Conservation (phyloP, 2,797 vertebrate species). For the Clarias laeviceps region DNA sequence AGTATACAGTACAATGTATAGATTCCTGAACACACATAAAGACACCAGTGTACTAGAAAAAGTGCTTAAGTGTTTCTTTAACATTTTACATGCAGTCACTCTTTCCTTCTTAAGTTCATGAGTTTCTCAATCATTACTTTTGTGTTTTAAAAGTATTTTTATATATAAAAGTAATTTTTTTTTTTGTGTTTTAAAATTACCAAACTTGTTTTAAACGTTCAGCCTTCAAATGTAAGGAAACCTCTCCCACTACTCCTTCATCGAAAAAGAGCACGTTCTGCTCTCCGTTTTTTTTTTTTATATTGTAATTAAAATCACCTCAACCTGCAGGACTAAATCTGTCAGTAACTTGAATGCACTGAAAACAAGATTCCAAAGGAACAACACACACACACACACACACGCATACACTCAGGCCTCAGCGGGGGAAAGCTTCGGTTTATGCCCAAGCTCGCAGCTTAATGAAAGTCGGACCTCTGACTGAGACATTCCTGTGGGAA, state of each 20-base stretch:
- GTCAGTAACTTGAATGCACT: slow-evolving; percentile 11
- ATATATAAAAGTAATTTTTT: no score
- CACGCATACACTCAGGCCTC: background rate
- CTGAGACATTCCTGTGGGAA: slow-evolving; percentile 63
- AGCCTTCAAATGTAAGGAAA: slow-evolving; percentile 25
- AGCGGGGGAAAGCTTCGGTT: slow-evolving; percentile 44
- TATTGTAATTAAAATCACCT: slow-evolving; percentile 46
- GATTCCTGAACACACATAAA: background rate
- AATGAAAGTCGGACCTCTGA: slow-evolving; percentile 55
- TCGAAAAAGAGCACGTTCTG: background rate
- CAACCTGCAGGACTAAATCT: background rate
- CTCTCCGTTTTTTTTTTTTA: background rate
- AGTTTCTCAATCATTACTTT: background rate
- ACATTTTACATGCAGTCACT: background rate
- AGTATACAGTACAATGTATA: background rate
- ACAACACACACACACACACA: slow-evolving; percentile 11
- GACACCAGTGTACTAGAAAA: background rate
- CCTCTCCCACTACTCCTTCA: background rate
- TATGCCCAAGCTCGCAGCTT: slow-evolving; percentile 25
- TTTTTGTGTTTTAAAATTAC: background rate
- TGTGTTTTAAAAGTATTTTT: background rate
- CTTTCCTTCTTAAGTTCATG: background rate
- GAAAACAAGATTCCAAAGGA: slow-evolving; percentile 42
- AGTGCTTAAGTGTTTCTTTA: background rate
- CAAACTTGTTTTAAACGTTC: background rate